Conservation (phyloP, 2,113 vertebrate species). For the Thinocorus orbignyianus region DNA sequence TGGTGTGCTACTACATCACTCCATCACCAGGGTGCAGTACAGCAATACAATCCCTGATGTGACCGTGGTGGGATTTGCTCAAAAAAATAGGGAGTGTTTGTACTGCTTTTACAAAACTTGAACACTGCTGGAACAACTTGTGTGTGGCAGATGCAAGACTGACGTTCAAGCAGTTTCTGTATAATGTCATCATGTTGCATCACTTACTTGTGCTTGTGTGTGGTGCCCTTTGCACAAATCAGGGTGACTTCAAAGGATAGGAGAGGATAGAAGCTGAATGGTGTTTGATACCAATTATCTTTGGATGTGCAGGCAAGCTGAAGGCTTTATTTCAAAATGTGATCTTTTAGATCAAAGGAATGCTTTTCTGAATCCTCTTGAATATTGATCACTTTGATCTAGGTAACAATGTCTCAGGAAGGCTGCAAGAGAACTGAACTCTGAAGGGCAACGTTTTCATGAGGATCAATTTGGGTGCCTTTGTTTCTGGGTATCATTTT, state of each 20-base stretch:
- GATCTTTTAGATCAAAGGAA: not conserved
- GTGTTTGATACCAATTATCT: not conserved
- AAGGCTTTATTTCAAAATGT: not conserved
- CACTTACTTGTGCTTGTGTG: not conserved
- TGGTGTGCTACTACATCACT: not conserved
- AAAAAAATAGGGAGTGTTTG: not conserved
- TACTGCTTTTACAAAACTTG: not conserved
- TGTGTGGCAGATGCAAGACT: not conserved
- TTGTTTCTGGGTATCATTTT: not conserved
- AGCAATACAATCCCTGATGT: not conserved
- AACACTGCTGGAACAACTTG: not conserved
- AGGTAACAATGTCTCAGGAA: not conserved
- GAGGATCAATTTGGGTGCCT: not conserved
- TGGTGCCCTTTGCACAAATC: rapidly evolving
- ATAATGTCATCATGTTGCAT: not conserved
- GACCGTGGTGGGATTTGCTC: not conserved
- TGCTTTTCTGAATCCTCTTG: not conserved
- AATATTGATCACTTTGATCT: not conserved
- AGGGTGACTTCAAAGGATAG: not conserved
- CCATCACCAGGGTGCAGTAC: not conserved
- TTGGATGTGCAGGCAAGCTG: not conserved
- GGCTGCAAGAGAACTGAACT: not conserved
- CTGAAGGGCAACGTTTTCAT: not conserved
- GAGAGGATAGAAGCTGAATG: not conserved
- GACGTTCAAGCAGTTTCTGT: not conserved